A percentile compares a stretch with the other conserved stretches of the same genome.
Evolutionary conservation across 2,113 vertebrate genomes (phyloP).

Genomic region (Corythaixoides concolor): DNA sequence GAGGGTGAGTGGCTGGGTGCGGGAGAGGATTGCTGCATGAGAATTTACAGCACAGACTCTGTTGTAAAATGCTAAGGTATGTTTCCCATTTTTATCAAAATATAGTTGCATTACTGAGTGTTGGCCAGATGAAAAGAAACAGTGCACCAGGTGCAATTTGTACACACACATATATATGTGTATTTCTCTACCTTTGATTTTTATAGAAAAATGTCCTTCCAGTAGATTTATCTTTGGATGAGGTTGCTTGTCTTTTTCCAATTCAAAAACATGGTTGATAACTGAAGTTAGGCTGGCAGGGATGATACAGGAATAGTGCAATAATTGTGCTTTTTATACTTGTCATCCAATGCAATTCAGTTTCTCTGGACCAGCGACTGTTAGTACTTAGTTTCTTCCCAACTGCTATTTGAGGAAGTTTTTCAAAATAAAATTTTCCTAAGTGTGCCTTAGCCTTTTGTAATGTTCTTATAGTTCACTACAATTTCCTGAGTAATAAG

Average conservation of each 20-base stretch:
- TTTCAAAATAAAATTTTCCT: not conserved
- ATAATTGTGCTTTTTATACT: not conserved
- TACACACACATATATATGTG: not conserved
- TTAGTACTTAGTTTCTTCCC: not conserved
- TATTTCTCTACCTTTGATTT: conserved; percentile 28
- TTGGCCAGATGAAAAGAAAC: conserved; percentile 44
- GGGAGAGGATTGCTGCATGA: not conserved
- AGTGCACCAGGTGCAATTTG: not conserved
- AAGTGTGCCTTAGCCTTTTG: not conserved
- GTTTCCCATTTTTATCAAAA: conserved; percentile 42
- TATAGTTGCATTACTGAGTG: conserved; percentile 14
- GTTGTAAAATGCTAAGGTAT: not conserved
- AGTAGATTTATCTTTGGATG: not conserved
- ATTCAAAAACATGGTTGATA: not conserved
- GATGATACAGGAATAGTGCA: not conserved
- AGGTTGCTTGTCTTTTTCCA: not conserved
- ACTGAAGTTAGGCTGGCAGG: not conserved
- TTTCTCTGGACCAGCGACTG: not conserved
- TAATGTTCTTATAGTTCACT: not conserved
- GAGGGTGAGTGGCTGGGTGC: not conserved
- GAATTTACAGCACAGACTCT: not conserved
- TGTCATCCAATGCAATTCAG: not conserved
- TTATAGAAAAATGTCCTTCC: not conserved
- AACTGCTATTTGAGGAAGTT: not conserved
- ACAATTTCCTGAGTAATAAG: not conserved